These are phyloP conservation scores for Petrocephalus zakoni DNA, from an alignment of 2,113 vertebrate genomes.

Conservation along the genomic window DNA sequence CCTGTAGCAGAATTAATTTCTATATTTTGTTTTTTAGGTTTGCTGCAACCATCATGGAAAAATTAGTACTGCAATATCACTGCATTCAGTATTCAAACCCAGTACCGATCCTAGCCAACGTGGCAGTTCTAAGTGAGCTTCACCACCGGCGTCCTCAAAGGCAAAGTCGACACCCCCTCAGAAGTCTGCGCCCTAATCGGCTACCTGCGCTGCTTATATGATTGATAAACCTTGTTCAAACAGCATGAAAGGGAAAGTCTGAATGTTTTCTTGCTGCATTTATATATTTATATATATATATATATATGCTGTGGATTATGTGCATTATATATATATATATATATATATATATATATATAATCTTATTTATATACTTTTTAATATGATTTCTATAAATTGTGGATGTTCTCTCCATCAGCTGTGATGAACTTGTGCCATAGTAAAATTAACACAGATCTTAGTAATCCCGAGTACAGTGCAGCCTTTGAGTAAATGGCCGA, in stretches of 20 bases:
- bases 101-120: background rate
- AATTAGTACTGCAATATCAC: background rate
- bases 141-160: background rate
- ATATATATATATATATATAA: too few species aligned
- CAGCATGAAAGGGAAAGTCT: background rate
- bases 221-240: background rate
- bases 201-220: background rate
- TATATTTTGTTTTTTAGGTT: background rate
- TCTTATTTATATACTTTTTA: too few species aligned
- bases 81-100: background rate
- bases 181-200: background rate
- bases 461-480: background rate
- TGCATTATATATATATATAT: background rate
- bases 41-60: background rate
- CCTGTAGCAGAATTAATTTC: background rate
- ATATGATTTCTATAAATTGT: background rate
- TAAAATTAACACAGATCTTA: background rate
- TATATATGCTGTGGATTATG: too few species aligned
- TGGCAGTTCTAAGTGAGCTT: background rate
- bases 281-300: background rate
- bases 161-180: background rate
- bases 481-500: background rate
- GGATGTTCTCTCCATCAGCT: background rate
- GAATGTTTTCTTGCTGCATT: background rate
- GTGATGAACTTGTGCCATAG: background rate